These are phyloP conservation scores for Epinotia ramella DNA, from an alignment of 2,888 invertebrate genomes.

Conservation along the genomic window DNA sequence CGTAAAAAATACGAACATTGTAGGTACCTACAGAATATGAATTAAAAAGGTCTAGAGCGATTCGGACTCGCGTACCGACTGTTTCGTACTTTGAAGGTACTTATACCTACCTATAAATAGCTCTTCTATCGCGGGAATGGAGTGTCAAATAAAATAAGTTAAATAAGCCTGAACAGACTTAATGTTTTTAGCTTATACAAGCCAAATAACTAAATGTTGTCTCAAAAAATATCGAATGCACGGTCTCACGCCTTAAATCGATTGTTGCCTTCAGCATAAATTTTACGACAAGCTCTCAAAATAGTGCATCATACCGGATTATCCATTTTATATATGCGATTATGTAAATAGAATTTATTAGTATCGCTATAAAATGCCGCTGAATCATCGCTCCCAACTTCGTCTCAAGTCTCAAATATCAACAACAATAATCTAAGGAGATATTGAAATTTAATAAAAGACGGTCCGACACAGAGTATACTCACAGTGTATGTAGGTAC, in stretches of 20 bases:
- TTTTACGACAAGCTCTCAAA: constrained; percentile 63
- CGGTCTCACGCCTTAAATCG: constrained; percentile 11
- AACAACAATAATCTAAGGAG: constrained; percentile 46
- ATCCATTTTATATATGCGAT: constrained; percentile 66
- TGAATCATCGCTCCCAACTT: constrained; percentile 47
- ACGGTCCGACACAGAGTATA: background rate
- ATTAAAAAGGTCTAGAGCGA: too few species aligned
- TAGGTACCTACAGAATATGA: too few species aligned
- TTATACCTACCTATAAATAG: too few species aligned
- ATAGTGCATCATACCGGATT: constrained; percentile 72
- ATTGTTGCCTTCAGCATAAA: constrained; percentile 55
- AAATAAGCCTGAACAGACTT: background rate
- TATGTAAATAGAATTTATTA: constrained; percentile 68
- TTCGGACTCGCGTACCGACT: too few species aligned
- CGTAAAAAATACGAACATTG: too few species aligned
- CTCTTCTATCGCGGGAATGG: background rate
- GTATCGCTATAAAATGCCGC: constrained; percentile 66
- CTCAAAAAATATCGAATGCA: constrained; percentile 16
- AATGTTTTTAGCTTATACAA: background rate
- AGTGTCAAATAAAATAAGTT: background rate
- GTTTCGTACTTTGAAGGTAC: too few species aligned
- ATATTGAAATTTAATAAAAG: constrained; percentile 18
- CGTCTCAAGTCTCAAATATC: constrained; percentile 39
- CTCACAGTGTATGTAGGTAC: too few species aligned
- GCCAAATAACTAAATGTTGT: constrained; percentile 7